Base-by-base conservation (phyloP, 2,888 invertebrate species). In the Priocnemis perturbator region DNA sequence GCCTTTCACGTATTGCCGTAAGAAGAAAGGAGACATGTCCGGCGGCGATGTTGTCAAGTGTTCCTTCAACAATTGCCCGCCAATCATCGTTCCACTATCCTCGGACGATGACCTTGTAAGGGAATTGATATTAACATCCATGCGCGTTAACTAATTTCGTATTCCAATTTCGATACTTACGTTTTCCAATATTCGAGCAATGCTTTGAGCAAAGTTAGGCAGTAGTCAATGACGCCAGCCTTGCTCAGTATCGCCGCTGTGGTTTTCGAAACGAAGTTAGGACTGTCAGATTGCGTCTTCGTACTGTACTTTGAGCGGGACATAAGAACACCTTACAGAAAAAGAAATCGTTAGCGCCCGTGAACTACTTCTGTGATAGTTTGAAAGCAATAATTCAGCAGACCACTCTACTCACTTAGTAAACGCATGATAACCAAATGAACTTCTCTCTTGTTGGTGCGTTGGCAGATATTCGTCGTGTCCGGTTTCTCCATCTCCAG, bases 11-110 rank as follows among this genome's bases (percentile, higher is more conserved):
- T 98, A 98, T 86, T 97, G 97, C 76, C 95, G 93, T 62, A 96
- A 92, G 90, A 98, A 98, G 90, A 99, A 96, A 11, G 98, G 98
- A 5, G 96, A 95, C 95, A 98, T 97, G 87, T 99, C 98, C 0
- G 97, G 97, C 56, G 96, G 93, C 0, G 96, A 93, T 45, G 94
- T 93, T 0, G 94, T 93, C 15, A 95, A 93, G 80, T 95, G 95
- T 50, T 96, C 95, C 86, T 96, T 97, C 52, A 98, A 89, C 52
- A 98, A 90, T 85, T 92, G 94, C 50, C 94, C 94, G 20, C 91
- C 92, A 0, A 93, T 89, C 15, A 91, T 89, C n/a, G 90, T 83
- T 20, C 86, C 85, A 4, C 85, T 63, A 45, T 90, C 90, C 63
- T 90, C 90, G 0, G 83, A 86, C n/a, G 86, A 85, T 1, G 86